Evolutionary conservation across 1,140 invertebrate species (phyloP), one percentile per base, ranked within the genome.

Genomic region (Vanessa atalanta): DNA sequence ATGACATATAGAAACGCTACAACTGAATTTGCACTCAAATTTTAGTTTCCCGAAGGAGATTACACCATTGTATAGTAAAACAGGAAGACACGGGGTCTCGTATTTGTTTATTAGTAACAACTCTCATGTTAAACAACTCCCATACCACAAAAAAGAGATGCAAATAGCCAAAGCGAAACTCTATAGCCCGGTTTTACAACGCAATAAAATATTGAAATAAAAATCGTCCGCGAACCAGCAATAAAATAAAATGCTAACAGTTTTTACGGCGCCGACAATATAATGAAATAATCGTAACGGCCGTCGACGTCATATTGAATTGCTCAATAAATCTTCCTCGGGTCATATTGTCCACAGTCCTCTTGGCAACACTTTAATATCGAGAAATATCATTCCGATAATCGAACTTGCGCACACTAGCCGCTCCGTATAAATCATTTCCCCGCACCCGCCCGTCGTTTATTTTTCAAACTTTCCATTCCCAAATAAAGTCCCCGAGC

Each of bases 401-500:
- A 92, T 92, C 90, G 89, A 90, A 88, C 80, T 80, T 70, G 79
- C 75, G 71, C 80, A 83, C 83, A 88, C 84, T 91, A 86, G 84
- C 85, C 85, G 78, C 85, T 83, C 75, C 79, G 75, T 83, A 91
- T 92, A 92, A 92, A 92, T 92, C 90, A 90, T 81, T 73, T 77
- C 87, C 89, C 89, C 84, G 89, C 83, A 77, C 84, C 85, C 73
- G 75, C 69, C 83, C 88, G 89, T 88, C 90, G 86, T 88, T 91
- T 91, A 90, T 92, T 93, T 91, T 93, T 93, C 90, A 91, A 86
- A 91, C 83, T 91, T 92, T 93, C 91, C 88, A 90, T 91, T 92
- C 86, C 88, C 88, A 92, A 92, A 92, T 92, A 92, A 88, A 93
- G 89, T 93, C 91, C 87, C 89, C 76, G 83, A 88, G 88, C 88